phyloP scores from a whole-genome alignment of 2,113 vertebrate genomes.

The Alouatta palliata region DNA sequence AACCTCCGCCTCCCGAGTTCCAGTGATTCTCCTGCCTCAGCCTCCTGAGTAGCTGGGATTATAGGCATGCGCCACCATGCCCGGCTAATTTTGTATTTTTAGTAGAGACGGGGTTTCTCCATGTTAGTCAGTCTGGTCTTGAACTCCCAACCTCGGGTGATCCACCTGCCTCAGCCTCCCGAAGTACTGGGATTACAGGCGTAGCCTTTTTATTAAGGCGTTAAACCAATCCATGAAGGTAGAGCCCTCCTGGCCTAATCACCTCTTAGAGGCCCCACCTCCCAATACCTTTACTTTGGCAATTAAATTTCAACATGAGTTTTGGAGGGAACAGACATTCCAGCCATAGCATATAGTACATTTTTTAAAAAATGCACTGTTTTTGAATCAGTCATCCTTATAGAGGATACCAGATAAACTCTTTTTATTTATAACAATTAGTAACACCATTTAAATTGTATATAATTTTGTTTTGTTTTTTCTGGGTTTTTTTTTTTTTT shows the following conservation, averaged over 20 bases:
- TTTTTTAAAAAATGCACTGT: neutral
- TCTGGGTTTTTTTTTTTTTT: neutral
- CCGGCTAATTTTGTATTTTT: no score
- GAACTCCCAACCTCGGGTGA: no score
- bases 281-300: neutral
- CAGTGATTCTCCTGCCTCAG: no score
- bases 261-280: neutral
- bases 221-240: neutral
- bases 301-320: neutral
- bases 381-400: neutral
- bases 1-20: fast-evolving
- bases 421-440: neutral
- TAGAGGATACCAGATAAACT: neutral
- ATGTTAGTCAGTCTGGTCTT: no score
- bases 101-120: no score
- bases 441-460: neutral
- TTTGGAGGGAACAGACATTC: neutral
- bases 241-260: neutral
- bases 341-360: neutral
- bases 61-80: no score
- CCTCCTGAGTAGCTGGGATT: no score
- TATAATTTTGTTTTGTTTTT: neutral
- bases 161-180: no score
- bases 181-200: no score
- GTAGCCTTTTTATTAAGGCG: neutral